A percentile compares a stretch with the other conserved stretches of the same genome.
These are phyloP conservation scores for Caenorhabditis virilis DNA, from an alignment of 2,888 invertebrate species.

Conservation along the genomic window DNA sequence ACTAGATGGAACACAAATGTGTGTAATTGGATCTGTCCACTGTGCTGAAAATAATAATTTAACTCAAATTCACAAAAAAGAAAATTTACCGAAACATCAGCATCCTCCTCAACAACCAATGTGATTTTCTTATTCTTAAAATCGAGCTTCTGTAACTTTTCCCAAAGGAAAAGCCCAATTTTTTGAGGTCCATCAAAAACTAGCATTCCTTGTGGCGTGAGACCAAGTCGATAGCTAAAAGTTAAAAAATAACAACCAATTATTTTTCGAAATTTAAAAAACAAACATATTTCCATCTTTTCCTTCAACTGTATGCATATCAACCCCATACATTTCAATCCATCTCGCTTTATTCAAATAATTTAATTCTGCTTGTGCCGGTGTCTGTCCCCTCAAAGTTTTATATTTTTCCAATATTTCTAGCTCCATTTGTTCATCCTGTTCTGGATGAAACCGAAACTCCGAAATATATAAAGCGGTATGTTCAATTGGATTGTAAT, in stretches of 20 bases:
- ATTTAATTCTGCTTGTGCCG: slow-evolving; percentile 94
- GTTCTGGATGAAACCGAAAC: slow-evolving; percentile 88
- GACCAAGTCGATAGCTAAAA: slow-evolving; percentile 82
- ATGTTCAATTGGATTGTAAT: slow-evolving; percentile 88
- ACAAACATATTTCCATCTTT: slow-evolving; percentile 82
- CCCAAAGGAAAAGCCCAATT: slow-evolving; percentile 97
- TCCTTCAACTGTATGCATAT: slow-evolving; percentile 89
- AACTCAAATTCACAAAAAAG: background rate
- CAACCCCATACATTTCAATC: slow-evolving; percentile 96
- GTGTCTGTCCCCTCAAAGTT: slow-evolving; percentile 77
- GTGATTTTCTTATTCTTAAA: slow-evolving; percentile 97
- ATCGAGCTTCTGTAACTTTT: slow-evolving; percentile 94
- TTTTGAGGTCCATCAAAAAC: slow-evolving; percentile 94
- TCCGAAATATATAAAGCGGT: slow-evolving; percentile 96
- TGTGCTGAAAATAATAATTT: slow-evolving; percentile 35
- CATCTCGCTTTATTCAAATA: slow-evolving; percentile 93
- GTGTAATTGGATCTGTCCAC: slow-evolving; percentile 80
- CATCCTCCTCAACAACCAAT: slow-evolving; percentile 95
- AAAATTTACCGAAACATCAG: slow-evolving; percentile 77
- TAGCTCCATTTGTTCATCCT: slow-evolving; percentile 79
- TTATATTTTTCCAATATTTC: slow-evolving; percentile 89
- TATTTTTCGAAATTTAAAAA: background rate
- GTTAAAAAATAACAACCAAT: background rate
- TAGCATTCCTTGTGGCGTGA: slow-evolving; percentile 96
- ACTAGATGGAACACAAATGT: slow-evolving; percentile 93